These are phyloP conservation scores for Pantherophis guttatus DNA, from an alignment of 2,113 vertebrate genomes.

Conservation along the genomic window DNA sequence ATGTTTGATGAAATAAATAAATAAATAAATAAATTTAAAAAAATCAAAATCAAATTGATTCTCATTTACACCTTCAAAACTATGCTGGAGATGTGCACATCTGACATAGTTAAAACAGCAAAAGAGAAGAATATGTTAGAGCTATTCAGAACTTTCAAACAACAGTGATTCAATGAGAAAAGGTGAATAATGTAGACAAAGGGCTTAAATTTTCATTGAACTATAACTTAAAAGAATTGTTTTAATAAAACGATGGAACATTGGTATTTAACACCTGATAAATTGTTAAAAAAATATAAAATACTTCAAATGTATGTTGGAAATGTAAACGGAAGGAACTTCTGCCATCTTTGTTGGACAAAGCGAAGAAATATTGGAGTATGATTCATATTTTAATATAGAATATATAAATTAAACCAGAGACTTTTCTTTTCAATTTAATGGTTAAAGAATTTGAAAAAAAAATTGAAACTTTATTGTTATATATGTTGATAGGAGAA, in stretches of 20 bases:
- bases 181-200: not conserved
- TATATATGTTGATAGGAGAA: not conserved
- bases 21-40: too few relatives aligned
- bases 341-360: not conserved
- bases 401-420: not conserved
- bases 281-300: not conserved
- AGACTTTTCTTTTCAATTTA: not conserved
- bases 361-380: not conserved
- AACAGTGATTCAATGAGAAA: not conserved
- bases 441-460: not conserved
- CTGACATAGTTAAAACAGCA: not conserved
- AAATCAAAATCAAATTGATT: not conserved
- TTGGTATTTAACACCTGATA: not conserved
- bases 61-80: not conserved
- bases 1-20: too few relatives aligned
- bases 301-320: not conserved
- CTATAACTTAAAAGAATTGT: not conserved
- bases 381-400: not conserved
- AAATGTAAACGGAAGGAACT: not conserved
- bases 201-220: not conserved
- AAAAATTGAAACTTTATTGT: not conserved
- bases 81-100: not conserved
- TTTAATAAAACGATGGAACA: not conserved
- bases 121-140: not conserved
- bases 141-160: not conserved